A percentile compares a stretch with the other conserved stretches of the same genome.
Evolutionary conservation across 2,888 invertebrate species (phyloP).

Genomic region (Drosophila niveifrons): DNA sequence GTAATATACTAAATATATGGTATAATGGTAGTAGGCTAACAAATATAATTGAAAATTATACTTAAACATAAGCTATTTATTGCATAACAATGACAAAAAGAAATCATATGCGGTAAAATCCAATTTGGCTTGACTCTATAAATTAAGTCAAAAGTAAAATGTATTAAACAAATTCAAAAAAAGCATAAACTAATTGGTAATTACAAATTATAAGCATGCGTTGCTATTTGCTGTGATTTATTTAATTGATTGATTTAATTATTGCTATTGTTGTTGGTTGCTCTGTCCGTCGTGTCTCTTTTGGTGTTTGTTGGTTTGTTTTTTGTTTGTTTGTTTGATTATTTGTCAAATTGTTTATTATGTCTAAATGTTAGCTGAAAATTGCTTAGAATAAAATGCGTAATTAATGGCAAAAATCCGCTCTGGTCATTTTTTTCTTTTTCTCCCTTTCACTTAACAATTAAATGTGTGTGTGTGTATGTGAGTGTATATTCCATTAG

Average conservation of each 20-base stretch:
- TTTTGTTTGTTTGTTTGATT: slow-evolving; percentile 24
- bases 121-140: slow-evolving; percentile 43
- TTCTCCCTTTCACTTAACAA: slow-evolving; percentile 47
- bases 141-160: slow-evolving; percentile 31
- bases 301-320: slow-evolving; percentile 54
- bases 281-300: slow-evolving; percentile 54
- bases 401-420: slow-evolving; percentile 76
- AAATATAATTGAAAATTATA: slow-evolving; percentile 34
- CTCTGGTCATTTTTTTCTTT: slow-evolving; percentile 53
- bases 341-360: slow-evolving; percentile 40
- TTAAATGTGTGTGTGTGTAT: slow-evolving; percentile 22
- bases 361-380: slow-evolving; percentile 57
- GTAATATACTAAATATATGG: slow-evolving; percentile 10
- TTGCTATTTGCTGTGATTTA: slow-evolving; percentile 7
- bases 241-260: slow-evolving; percentile 7
- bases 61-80: slow-evolving; percentile 45
- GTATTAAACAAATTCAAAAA: slow-evolving; percentile 16
- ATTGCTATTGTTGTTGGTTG: slow-evolving; percentile 33
- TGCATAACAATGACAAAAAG: slow-evolving; percentile 59
- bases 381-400: slow-evolving; percentile 74
- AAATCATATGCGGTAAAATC: slow-evolving; percentile 32
- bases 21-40: slow-evolving; percentile 39
- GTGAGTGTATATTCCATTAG: slow-evolving; percentile 44
- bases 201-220: slow-evolving; percentile 23
- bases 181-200: slow-evolving; percentile 31